phyloP scores from a whole-genome alignment of 64 coral and sea anemone species.

The Montipora cactus region DNA sequence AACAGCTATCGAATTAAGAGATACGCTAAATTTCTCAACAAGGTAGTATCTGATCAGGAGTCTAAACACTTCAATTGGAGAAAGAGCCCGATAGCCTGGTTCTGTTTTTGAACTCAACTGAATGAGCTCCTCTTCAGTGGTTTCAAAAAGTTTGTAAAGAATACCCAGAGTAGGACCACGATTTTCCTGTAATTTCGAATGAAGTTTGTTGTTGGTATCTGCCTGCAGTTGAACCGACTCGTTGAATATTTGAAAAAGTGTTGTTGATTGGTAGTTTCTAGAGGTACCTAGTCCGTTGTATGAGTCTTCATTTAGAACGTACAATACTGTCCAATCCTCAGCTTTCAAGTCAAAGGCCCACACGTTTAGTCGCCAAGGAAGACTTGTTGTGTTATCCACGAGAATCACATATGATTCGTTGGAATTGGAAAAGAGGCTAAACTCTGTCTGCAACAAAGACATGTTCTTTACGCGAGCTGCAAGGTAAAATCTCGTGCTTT shows the following conservation, averaged over 20 bases:
- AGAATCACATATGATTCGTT: slow-evolving; percentile 19
- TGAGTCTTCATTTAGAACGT: not conserved
- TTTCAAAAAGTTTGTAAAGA: slow-evolving; percentile 11
- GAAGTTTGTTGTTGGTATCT: not conserved
- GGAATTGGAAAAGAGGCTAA: not conserved
- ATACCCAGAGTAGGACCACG: too few species aligned
- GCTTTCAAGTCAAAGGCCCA: slow-evolving; percentile 25
- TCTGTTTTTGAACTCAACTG: not conserved
- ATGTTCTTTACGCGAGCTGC: slow-evolving; percentile 28
- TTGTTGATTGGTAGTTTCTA: not conserved
- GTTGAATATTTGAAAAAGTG: slow-evolving; percentile 18
- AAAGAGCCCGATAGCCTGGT: not conserved
- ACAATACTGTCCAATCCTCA: slow-evolving; percentile 41
- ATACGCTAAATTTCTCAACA: slow-evolving; percentile 41
- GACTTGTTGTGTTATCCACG: slow-evolving; percentile 1
- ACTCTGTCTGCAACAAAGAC: not conserved
- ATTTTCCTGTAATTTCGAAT: not conserved
- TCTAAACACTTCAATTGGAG: not conserved
- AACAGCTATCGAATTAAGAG: not conserved
- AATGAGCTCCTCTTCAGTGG: slow-evolving; percentile 25
- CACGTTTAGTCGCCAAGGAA: slow-evolving; percentile 55
- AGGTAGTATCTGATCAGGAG: slow-evolving; percentile 14
- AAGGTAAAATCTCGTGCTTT: slow-evolving; percentile 31
- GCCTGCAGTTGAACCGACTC: not conserved
- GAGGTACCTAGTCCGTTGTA: not conserved